These are phyloP conservation scores for Parnassius apollo DNA, from an alignment of 2,888 invertebrate genomes.

Conservation along the genomic window DNA sequence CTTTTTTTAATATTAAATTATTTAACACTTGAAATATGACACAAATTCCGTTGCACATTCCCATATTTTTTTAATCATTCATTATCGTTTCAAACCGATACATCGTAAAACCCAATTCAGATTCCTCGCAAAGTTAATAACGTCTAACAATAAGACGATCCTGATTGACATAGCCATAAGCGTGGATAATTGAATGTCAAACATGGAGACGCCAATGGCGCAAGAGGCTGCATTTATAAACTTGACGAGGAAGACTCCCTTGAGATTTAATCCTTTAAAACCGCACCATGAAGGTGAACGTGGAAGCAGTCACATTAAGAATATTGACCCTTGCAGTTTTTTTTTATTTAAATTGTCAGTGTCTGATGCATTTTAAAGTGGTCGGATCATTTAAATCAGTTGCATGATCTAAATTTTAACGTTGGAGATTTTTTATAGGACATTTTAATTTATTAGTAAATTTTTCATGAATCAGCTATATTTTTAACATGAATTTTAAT, in stretches of 20 bases:
- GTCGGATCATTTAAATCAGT: neutral
- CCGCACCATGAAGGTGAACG: neutral
- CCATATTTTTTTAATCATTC: too few species aligned
- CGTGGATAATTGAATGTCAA: constrained; percentile 45
- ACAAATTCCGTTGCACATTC: neutral
- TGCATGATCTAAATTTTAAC: too few species aligned
- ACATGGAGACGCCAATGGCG: constrained; percentile 30
- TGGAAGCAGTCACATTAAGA: neutral
- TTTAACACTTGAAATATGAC: too few species aligned
- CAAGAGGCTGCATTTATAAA: neutral
- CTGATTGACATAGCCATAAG: constrained; percentile 35
- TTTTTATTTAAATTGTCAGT: neutral
- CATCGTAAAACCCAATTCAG: neutral
- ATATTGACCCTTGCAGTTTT: neutral
- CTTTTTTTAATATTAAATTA: too few species aligned
- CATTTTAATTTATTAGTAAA: too few species aligned
- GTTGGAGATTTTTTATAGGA: too few species aligned
- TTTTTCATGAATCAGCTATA: too few species aligned
- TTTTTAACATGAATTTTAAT: too few species aligned
- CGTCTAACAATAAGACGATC: constrained; percentile 25
- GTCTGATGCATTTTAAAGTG: neutral
- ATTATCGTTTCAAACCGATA: neutral
- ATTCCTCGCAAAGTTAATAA: neutral
- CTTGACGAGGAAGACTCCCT: neutral
- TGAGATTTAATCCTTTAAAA: constrained; percentile 10